Percentiles rank a stretch among this genome's conserved stretches.
phyloP scores from a whole-genome alignment of 2,888 invertebrate genomes.

The Desoria tigrina region DNA sequence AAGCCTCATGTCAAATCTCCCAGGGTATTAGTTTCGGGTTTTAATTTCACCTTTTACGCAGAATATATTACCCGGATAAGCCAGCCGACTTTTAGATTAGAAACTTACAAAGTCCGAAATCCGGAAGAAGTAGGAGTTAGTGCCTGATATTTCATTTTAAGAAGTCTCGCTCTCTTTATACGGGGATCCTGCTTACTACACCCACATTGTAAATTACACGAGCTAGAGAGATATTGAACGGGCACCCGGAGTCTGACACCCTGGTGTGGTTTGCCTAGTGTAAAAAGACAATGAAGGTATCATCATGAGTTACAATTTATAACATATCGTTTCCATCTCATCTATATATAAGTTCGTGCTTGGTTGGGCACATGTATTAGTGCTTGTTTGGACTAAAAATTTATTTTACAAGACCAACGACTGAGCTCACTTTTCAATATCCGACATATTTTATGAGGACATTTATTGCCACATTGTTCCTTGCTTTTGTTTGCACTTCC shows the following conservation, averaged over 20 bases:
- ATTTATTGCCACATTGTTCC: conserved; percentile 33
- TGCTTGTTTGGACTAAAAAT: conserved; percentile 11
- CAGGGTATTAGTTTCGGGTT: conserved; percentile 6
- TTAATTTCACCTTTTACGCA: conserved; percentile 17
- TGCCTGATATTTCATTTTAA: conserved; percentile 2
- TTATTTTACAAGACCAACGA: conserved; percentile 25
- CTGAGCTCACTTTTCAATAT: conserved; percentile 28
- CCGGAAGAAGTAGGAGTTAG: not conserved
- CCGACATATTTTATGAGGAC: conserved; percentile 33
- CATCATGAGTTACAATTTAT: no score
- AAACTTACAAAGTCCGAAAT: not conserved
- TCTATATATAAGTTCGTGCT: conserved; percentile 4
- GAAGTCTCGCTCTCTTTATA: not conserved
- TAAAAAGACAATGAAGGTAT: no score
- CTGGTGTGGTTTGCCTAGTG: not conserved
- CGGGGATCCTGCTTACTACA: no score
- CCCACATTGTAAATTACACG: not conserved
- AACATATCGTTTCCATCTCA: no score
- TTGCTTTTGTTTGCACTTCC: conserved; percentile 19
- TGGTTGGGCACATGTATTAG: not conserved
- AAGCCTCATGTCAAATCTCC: conserved; percentile 23
- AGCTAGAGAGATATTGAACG: not conserved
- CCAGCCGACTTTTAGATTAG: conserved; percentile 1
- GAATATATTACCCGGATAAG: conserved; percentile 13
- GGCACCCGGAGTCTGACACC: conserved; percentile 8